These are phyloP conservation scores for Neolamprologus falcicula DNA, from an alignment of 2,113 vertebrate genomes.

Conservation along the genomic window DNA sequence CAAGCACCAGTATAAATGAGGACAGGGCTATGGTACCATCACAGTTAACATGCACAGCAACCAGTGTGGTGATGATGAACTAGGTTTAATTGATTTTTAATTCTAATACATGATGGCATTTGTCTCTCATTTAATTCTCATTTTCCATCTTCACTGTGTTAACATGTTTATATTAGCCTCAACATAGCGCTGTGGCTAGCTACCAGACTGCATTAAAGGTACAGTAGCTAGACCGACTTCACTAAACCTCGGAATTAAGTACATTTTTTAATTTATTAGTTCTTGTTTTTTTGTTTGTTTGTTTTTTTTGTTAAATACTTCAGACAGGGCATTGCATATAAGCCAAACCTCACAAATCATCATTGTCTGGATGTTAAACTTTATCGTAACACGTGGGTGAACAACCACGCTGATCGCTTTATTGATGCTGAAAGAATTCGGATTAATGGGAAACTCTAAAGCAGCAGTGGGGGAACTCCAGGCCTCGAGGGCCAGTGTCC, in stretches of 20 bases:
- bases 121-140: no score
- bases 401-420: neutral
- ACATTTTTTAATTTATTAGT: neutral
- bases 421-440: rapidly evolving
- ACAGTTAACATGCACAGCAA: no score
- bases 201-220: neutral
- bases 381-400: neutral
- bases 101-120: no score
- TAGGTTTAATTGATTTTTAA: no score
- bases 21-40: no score
- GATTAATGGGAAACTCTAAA: neutral
- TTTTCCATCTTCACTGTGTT: neutral
- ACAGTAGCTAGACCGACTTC: neutral
- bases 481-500: no score
- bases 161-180: neutral
- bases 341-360: neutral
- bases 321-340: rapidly evolving
- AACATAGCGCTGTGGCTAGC: neutral
- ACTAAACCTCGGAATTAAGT: rapidly evolving
- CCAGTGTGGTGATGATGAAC: no score
- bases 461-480: no score
- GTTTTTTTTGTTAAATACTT: neutral
- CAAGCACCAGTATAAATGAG: no score
- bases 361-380: neutral
- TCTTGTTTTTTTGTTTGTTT: rapidly evolving